These are phyloP conservation scores for Scaptomyza graminum DNA, from an alignment of 1,140 invertebrate species.

Conservation along the genomic window DNA sequence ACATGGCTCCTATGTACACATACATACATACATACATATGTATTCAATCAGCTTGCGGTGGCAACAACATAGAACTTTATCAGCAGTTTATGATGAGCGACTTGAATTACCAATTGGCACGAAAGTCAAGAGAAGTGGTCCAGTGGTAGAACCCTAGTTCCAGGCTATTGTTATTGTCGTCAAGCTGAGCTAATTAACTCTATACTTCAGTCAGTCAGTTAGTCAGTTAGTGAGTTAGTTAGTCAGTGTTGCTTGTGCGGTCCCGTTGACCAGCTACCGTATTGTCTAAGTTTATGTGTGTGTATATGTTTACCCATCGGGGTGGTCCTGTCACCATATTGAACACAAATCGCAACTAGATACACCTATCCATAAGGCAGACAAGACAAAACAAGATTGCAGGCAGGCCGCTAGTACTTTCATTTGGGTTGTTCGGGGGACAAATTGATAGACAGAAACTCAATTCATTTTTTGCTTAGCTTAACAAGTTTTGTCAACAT, in stretches of 20 bases:
- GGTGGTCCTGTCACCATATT: conserved; percentile 45
- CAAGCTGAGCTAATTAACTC: conserved; percentile 34
- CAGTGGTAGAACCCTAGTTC: conserved; percentile 20
- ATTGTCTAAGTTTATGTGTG: conserved; percentile 8
- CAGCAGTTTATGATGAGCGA: conserved; percentile 70
- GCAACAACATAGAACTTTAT: conserved; percentile 58
- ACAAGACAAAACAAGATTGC: background rate
- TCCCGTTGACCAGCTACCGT: conserved; percentile 33
- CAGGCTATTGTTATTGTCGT: background rate
- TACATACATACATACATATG: too few species aligned
- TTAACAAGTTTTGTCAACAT: too few species aligned
- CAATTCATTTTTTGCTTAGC: too few species aligned
- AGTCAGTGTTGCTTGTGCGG: conserved; percentile 24
- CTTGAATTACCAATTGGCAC: conserved; percentile 60
- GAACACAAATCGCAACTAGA: conserved; percentile 38
- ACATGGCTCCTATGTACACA: conserved; percentile 22
- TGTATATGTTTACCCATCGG: conserved; percentile 16
- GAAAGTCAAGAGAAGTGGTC: conserved; percentile 25
- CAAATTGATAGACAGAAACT: too few species aligned
- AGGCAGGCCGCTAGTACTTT: background rate
- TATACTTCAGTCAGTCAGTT: background rate
- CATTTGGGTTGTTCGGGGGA: too few species aligned
- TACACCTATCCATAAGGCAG: background rate
- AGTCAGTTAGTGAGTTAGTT: conserved; percentile 6
- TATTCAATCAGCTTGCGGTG: too few species aligned